Base-by-base conservation (phyloP, 2,888 invertebrate genomes). In the Limenitis camilla region DNA sequence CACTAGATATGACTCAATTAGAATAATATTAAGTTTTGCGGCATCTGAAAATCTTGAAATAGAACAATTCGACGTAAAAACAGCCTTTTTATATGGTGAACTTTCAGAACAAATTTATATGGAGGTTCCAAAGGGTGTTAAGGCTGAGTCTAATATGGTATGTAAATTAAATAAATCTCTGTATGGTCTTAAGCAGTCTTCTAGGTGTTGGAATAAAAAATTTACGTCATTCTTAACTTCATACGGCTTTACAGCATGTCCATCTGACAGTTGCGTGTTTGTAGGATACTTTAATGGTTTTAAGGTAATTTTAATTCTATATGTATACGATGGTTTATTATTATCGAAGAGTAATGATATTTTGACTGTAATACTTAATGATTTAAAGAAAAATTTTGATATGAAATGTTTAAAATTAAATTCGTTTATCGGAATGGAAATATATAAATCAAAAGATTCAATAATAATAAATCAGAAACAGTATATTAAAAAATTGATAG, bases 121-220 rank as follows among this genome's bases (percentile, higher is more conserved):
- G n/a, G n/a, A n/a, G n/a, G n/a, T n/a, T n/a, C n/a, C n/a, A n/a
- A n/a, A n/a, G n/a, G n/a, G n/a, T n/a, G n/a, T n/a, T n/a, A n/a
- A n/a, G n/a, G n/a, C n/a, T n/a, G n/a, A n/a, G n/a, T n/a, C 32
- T 40, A 38, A 32, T 29, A 35, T 46, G 10, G 35, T 52, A 2
- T 54, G 33, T 36, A 59, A 56, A 33, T 44, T 56, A 36, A 51
- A 46, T 9, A 59, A 56, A 35, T 42, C 59, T 0, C 8, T 56
- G 7, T 39, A 38, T 38, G 38, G 29, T 9, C 28, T 10, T 19
- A 6, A 38, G 6, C 38, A 38, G 5, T 38, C 11, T 4, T 38
- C 38, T 38, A 6, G 38, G 5, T 45, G 45, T 38, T 35, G 45
- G 29, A 45, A 45, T 36, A 27, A 36, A n/a, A 45, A 36, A n/a